A percentile compares a stretch with the other conserved stretches of the same genome.
Evolutionary conservation across 2,888 invertebrate species (phyloP).

Genomic region (Nomada lathburiana): DNA sequence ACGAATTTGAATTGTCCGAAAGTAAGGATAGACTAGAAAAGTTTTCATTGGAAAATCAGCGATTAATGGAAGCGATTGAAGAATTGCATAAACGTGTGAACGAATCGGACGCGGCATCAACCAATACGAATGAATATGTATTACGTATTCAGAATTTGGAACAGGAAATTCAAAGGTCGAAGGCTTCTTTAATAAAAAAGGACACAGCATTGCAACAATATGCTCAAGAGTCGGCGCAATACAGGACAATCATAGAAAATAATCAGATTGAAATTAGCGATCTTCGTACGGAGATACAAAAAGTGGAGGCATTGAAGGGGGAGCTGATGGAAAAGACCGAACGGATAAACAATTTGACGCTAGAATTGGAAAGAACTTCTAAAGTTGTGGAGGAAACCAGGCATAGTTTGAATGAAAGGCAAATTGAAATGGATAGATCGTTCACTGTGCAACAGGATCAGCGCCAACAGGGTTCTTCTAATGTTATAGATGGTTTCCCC

Average conservation of each 20-base stretch:
- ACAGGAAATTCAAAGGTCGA: conserved; percentile 83
- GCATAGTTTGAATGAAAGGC: conserved; percentile 59
- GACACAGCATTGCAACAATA: conserved; percentile 40
- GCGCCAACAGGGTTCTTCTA: conserved; percentile 11
- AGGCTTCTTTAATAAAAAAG: conserved; percentile 65
- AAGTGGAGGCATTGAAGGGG: conserved; percentile 45
- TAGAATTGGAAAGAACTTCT: conserved; percentile 85
- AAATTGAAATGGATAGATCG: conserved; percentile 59
- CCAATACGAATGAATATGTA: conserved; percentile 11
- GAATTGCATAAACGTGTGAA: conserved; percentile 39
- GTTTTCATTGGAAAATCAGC: conserved; percentile 16
- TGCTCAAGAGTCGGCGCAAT: conserved; percentile 50
- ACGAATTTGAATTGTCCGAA: conserved; percentile 25
- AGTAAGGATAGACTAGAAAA: conserved; percentile 20
- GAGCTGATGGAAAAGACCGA: conserved; percentile 86
- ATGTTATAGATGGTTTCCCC: conserved; percentile 67
- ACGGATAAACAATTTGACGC: conserved; percentile 89
- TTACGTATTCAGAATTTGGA: conserved; percentile 38
- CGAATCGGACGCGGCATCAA: conserved; percentile 1
- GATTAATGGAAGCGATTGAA: conserved; percentile 10
- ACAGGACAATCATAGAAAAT: conserved; percentile 62
- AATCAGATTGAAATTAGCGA: conserved; percentile 51
- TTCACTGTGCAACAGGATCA: conserved; percentile 14
- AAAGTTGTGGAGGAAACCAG: conserved; percentile 34
- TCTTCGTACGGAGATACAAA: conserved; percentile 16